Conservation (phyloP, 2,888 invertebrate genomes). For the Epirrita christyi region DNA sequence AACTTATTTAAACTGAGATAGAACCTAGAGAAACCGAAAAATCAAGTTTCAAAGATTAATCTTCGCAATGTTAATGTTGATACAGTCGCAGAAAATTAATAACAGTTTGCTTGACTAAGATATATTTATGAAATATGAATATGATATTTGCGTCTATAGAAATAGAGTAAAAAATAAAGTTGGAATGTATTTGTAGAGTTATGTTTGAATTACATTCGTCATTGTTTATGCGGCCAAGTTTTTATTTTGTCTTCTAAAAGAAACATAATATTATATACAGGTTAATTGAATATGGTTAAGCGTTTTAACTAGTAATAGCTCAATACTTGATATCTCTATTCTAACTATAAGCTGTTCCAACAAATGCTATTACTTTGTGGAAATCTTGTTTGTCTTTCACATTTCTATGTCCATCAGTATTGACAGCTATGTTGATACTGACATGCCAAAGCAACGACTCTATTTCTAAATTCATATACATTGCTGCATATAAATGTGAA, state of each 20-base stretch:
- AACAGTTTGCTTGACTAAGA: conserved; percentile 10
- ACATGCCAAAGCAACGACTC: conserved; percentile 24
- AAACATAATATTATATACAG: no score
- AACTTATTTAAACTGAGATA: conserved; percentile 39
- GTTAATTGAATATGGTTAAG: no score
- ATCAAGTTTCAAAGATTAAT: conserved; percentile 14
- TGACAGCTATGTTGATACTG: conserved; percentile 40
- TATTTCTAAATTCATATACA: not conserved
- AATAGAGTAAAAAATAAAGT: conserved; percentile 12
- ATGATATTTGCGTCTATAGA: not conserved
- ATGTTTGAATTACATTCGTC: conserved; percentile 12
- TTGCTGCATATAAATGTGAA: not conserved
- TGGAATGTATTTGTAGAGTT: not conserved
- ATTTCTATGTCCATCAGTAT: conserved; percentile 31
- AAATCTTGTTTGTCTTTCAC: not conserved
- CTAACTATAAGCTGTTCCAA: not conserved
- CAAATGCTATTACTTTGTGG: not conserved
- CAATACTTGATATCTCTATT: not conserved
- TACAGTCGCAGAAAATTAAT: conserved; percentile 3
- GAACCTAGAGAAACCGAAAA: conserved; percentile 3
- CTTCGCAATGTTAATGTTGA: conserved; percentile 23
- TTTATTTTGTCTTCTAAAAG: not conserved
- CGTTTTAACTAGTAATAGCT: not conserved
- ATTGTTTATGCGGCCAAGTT: not conserved
- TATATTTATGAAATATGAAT: not conserved